These are phyloP conservation scores for Hylia prasina DNA, from an alignment of 2,113 vertebrate species.

Conservation along the genomic window DNA sequence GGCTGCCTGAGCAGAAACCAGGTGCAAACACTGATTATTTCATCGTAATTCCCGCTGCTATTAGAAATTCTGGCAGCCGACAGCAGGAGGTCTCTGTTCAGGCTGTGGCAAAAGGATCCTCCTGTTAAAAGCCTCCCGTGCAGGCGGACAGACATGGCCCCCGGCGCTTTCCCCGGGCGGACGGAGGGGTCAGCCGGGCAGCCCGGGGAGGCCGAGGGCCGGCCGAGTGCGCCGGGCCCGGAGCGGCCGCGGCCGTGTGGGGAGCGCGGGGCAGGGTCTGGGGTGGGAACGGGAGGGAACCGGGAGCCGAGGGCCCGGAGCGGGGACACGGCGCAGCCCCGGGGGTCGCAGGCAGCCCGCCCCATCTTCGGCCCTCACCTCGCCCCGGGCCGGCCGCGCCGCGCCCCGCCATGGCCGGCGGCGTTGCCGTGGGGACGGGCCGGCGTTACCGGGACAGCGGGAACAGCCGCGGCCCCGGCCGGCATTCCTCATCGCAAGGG, in stretches of 20 bases:
- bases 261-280: neutral
- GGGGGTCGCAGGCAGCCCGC: neutral
- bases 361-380: neutral
- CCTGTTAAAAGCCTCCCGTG: accelerated
- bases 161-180: accelerated
- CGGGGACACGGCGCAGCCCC: neutral
- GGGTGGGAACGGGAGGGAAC: neutral
- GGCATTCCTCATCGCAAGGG: accelerated
- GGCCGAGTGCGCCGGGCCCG: accelerated
- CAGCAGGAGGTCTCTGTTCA: neutral
- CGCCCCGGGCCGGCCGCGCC: neutral
- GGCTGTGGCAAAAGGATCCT: no score
- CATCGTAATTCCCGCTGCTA: neutral
- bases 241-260: neutral
- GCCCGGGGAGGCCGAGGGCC: neutral
- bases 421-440: slow-evolving; percentile 7
- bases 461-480: neutral
- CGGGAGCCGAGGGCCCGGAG: neutral
- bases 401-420: neutral
- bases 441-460: neutral
- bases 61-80: neutral
- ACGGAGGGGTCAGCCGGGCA: neutral
- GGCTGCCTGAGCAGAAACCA: neutral
- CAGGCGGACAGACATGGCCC: no score
- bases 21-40: neutral